Evolutionary conservation across 2,113 vertebrate species (phyloP).

Genomic region (Dolichallabes microphthalmus): DNA sequence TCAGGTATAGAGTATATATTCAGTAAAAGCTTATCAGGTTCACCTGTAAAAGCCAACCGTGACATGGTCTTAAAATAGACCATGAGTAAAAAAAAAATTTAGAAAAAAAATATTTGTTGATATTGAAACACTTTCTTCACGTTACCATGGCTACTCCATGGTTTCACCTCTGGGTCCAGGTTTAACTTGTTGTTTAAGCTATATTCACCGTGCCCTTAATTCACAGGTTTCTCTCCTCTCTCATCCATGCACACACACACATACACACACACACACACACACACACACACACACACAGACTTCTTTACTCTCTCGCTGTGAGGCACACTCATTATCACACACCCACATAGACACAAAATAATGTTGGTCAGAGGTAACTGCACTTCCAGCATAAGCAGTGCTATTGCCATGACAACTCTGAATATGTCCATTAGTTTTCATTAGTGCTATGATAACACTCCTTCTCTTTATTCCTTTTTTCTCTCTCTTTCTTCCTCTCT

Average conservation of each 20-base stretch:
- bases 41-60: neutral
- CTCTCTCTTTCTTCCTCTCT: neutral
- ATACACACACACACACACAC: neutral
- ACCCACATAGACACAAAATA: conserved; percentile 30
- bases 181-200: conserved; percentile 16
- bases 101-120: too few species aligned
- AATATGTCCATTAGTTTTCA: conserved; percentile 27
- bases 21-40: neutral
- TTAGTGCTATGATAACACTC: conserved; percentile 27
- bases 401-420: conserved; percentile 51
- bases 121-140: neutral
- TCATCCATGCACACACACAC: neutral
- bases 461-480: neutral
- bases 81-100: neutral
- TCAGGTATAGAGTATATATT: too few species aligned
- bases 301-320: conserved; percentile 8
- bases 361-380: conserved; percentile 37
- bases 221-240: neutral
- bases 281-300: neutral
- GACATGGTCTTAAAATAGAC: conserved; percentile 5
- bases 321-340: conserved; percentile 44
- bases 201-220: neutral
- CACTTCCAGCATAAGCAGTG: conserved; percentile 39
- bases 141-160: conserved; percentile 35
- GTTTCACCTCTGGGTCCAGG: neutral